Base-by-base conservation (phyloP, 1,140 invertebrate genomes). In the Tetramorium alpestre region DNA sequence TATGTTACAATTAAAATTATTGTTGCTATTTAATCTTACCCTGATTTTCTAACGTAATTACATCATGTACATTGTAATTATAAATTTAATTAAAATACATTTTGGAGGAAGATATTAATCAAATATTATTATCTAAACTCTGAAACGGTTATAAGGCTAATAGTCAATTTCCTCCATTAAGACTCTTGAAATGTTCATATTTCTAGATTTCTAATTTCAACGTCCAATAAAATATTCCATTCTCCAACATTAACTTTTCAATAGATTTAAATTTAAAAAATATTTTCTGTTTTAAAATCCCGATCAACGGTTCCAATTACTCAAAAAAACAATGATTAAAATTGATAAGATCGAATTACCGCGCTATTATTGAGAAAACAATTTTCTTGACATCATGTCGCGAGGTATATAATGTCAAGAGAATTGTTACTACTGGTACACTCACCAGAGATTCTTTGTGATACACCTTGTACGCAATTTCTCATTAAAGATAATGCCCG, bases 401-500 rank as follows among this genome's bases (percentile, higher is more conserved):
- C 51, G 78, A 18, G 69, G 67, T 25, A 75, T 41, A n/a, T 73
- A 84, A 84, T 73, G 67, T 82, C 54, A 38, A 60, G 18, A 82
- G 80, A 82, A 82, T 84, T 73, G 54, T 84, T 84, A 60, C 69
- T 47, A 49, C 67, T 16, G 69, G 44, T 49, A 47, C 56, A 73
- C 41, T 73, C 56, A 44, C 69, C 54, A 47, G 69, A 54, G 82
- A 89, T 89, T 89, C 75, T 72, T 69, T 54, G 80, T 16, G 49
- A 41, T 70, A 70, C 44, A 33, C 38, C 13, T 80, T 76, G 84
- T 62, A 90, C 64, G 88, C 88, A 90, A 90, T 90, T 90, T 87
- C 88, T 90, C 89, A 85, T 90, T 90, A 90, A 90, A 89, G 85
- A 89, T 90, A 90, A 90, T 90, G 88, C 85, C 85, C 69, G 69